Evolutionary conservation across 2,888 invertebrate species (phyloP), one percentile per base, ranked within the genome.

Genomic region (Acronicta alni): DNA sequence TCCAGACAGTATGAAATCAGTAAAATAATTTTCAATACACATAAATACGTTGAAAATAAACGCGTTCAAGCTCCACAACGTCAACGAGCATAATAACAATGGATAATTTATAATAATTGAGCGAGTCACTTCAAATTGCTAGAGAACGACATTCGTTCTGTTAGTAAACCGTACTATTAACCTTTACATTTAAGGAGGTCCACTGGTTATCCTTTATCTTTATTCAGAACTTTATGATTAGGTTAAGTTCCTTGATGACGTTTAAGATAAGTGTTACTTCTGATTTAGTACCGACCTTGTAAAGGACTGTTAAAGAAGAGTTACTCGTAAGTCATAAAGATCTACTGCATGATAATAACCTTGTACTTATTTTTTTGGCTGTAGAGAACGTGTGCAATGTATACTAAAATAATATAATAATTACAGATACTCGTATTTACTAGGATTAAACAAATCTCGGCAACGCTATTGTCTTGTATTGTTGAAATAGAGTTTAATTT

Each of bases 161-260:
- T 35, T 43, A 42, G 35, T 10, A 39, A 43, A 39, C 32, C n/a
- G 12, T 51, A 49, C 23, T 41, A 56, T 45, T 51, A 55, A 51
- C 58, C 35, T 64, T 58, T 37, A 23, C 35, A 10, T 20, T 45
- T 48, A 23, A 42, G 44, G 14, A 26, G 56, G 35, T n/a, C 37
- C 30, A 56, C 42, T 44, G 26, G 20, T 67, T 72, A 57, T 67
- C 64, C 39, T 43, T 3, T 44, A 62, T 75, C 43, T 57, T 75
- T 56, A 56, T 68, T 56, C 32, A 68, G 26, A 41, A 44, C 55
- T 57, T 57, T 67, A 72, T 60, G 53, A 59, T 37, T 20, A 18
- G 37, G 12, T 39, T 35, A 15, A 55, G 45, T 60, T 63, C 59
- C 63, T 76, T 68, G 69, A 72, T 67, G 56, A 32, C 38, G 14